Percentiles rank a stretch among this genome's conserved stretches.
Evolutionary conservation across 2,888 invertebrate species (phyloP).

Genomic region (Andricus curvator): DNA sequence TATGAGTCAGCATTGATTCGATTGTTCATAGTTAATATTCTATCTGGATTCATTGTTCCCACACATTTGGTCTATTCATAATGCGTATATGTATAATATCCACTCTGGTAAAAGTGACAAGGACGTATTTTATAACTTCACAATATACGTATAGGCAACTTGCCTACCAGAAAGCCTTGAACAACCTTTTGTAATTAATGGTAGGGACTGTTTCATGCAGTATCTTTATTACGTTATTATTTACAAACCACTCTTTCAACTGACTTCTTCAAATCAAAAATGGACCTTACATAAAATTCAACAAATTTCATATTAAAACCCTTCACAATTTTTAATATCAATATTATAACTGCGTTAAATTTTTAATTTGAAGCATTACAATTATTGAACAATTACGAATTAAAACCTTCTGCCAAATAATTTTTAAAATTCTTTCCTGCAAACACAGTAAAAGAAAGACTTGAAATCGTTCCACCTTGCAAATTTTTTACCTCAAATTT

Average conservation of each 20-base stretch:
- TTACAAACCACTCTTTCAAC: not conserved
- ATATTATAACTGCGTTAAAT: too few relatives aligned
- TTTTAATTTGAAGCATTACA: too few relatives aligned
- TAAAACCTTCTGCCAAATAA: too few relatives aligned
- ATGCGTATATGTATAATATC: not conserved
- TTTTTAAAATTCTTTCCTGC: too few relatives aligned
- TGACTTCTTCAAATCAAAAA: not conserved
- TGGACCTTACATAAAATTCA: not conserved
- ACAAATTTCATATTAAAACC: too few relatives aligned
- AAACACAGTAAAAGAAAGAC: too few relatives aligned
- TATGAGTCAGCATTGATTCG: slow-evolving; percentile 14
- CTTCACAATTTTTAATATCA: too few relatives aligned
- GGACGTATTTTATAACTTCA: not conserved
- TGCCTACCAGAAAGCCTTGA: not conserved
- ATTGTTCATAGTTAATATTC: slow-evolving; percentile 22
- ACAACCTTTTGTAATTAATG: not conserved
- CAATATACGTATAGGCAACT: not conserved
- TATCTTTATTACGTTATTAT: not conserved
- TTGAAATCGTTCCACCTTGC: too few relatives aligned
- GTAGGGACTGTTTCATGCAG: not conserved
- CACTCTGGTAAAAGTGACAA: not conserved
- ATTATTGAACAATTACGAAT: too few relatives aligned
- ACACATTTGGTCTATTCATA: not conserved
- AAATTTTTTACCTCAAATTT: too few relatives aligned
- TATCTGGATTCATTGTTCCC: not conserved